A percentile compares a stretch with the other conserved stretches of the same genome.
These are phyloP conservation scores for Zoanthus gigantus DNA, from an alignment of 92 coral and sea anemone species.

Conservation along the genomic window DNA sequence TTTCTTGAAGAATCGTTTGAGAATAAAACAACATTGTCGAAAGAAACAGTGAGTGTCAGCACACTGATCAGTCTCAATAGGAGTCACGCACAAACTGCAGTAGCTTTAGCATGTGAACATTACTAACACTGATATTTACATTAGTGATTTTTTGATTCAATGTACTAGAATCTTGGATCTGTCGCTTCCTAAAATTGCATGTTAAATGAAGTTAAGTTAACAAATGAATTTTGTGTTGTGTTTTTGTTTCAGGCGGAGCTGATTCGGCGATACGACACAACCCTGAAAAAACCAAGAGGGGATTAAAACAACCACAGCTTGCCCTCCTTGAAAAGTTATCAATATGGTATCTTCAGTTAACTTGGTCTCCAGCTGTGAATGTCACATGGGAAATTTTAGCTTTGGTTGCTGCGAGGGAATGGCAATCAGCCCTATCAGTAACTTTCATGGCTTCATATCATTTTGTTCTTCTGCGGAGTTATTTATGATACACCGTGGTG, in stretches of 20 bases:
- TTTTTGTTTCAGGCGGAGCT: conserved; percentile 88
- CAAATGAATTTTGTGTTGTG: no score
- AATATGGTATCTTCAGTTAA: not conserved
- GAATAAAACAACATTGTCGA: no score
- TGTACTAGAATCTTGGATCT: no score
- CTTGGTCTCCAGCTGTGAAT: not conserved
- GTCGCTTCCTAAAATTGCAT: no score
- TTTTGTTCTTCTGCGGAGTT: not conserved
- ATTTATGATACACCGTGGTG: not conserved
- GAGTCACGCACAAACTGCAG: no score
- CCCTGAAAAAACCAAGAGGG: conserved; percentile 97
- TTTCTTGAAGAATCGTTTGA: no score
- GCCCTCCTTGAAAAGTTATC: not conserved
- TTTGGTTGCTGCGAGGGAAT: not conserved
- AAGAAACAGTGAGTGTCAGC: no score
- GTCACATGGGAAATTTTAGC: not conserved
- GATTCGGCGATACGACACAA: conserved; percentile 97
- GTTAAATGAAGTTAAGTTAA: no score
- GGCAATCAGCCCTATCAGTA: not conserved
- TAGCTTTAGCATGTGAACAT: no score
- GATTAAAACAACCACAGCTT: conserved; percentile 50
- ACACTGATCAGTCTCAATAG: no score
- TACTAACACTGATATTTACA: no score
- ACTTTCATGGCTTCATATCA: not conserved
- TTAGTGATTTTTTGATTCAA: no score